Conservation (phyloP, 2,888 invertebrate species). For the Alloplasta piceator region DNA sequence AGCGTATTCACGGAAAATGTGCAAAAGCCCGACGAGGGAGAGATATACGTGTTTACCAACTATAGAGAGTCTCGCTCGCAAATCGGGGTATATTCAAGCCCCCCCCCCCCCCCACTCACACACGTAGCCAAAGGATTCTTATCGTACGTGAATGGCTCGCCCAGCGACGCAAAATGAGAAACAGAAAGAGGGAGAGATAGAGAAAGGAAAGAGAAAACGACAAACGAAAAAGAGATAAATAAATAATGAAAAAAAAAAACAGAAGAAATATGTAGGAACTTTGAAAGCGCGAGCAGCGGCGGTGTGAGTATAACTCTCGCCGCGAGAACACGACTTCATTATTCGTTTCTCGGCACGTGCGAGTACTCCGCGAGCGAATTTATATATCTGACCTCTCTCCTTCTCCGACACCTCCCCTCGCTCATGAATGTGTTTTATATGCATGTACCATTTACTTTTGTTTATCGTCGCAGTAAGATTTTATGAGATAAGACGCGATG, state of each 20-base stretch:
- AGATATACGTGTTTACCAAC: too few relatives aligned
- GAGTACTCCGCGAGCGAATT: constrained; percentile 71
- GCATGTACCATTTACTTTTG: too few relatives aligned
- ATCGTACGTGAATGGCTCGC: constrained; percentile 72
- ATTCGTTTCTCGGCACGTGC: constrained; percentile 75
- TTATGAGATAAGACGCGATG: too few relatives aligned
- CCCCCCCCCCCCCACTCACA: constrained; percentile 73
- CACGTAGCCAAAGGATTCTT: constrained; percentile 72
- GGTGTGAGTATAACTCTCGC: constrained; percentile 36
- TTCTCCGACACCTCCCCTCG: constrained; percentile 61
- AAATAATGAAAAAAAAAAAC: constrained; percentile 13
- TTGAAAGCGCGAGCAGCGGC: constrained; percentile 14
- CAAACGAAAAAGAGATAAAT: constrained; percentile 8
- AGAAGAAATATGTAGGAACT: constrained; percentile 3
- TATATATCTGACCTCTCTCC: constrained; percentile 43
- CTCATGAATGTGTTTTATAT: too few relatives aligned
- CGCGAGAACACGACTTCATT: constrained; percentile 72
- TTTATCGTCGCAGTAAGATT: too few relatives aligned
- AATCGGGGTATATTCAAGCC: not conserved
- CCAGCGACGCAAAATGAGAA: constrained; percentile 58
- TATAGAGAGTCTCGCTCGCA: too few relatives aligned
- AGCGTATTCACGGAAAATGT: not conserved
- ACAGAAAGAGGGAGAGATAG: constrained; percentile 28
- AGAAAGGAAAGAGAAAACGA: not conserved
- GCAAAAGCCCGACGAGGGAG: not conserved